Conservation (phyloP, 2,888 invertebrate species). For the Epiblema foenella region DNA sequence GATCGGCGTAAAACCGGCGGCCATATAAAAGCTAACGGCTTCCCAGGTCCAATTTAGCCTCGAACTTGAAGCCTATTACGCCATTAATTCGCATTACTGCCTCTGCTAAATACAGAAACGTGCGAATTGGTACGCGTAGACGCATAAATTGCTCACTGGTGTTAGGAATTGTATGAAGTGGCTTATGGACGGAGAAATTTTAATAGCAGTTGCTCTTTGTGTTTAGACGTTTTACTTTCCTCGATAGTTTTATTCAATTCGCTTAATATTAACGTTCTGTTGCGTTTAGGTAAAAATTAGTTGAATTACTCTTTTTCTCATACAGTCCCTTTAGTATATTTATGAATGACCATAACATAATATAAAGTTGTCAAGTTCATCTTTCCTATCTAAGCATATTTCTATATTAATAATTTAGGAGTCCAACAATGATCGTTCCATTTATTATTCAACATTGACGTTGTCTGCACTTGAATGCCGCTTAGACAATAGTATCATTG, state of each 20-base stretch:
- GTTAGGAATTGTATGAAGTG: conserved; percentile 9
- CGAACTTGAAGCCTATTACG: conserved; percentile 46
- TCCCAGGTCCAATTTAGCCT: conserved; percentile 46
- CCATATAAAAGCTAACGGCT: conserved; percentile 51
- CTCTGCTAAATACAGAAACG: conserved; percentile 35
- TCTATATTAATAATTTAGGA: too few species aligned
- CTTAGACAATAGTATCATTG: conserved; percentile 21
- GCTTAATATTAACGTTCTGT: neutral
- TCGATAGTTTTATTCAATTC: neutral
- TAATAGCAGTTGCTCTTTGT: neutral
- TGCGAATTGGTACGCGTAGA: conserved; percentile 36
- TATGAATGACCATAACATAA: neutral
- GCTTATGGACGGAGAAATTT: neutral
- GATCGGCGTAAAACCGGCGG: conserved; percentile 47
- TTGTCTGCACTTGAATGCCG: neutral
- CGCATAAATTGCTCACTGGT: conserved; percentile 30
- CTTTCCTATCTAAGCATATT: neutral
- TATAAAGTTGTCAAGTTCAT: neutral
- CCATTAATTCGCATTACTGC: conserved; percentile 42
- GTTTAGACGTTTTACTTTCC: neutral
- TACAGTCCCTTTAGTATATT: neutral
- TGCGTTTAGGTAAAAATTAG: conserved; percentile 1
- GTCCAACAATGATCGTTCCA: neutral
- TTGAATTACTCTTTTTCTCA: neutral
- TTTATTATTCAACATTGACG: neutral